Evolutionary conservation across 2,797 vertebrate species (phyloP), one percentile per base, ranked within the genome.

Genomic region (Syndactyla subalaris): DNA sequence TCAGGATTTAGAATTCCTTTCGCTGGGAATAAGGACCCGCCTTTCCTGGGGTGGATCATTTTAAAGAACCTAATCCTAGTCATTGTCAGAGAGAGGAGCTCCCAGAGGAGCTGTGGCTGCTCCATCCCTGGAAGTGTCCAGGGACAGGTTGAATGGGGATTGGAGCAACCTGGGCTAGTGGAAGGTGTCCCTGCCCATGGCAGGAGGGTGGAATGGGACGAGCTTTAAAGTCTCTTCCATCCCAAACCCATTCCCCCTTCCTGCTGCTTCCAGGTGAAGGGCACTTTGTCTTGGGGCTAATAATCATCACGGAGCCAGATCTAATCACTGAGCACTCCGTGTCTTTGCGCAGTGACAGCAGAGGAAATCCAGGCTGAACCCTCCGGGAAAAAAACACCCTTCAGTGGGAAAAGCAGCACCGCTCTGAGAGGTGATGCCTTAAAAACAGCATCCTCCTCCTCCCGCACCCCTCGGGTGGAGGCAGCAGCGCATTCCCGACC

Each of bases 181-280:
- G 34, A 54, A 90, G 13, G 4, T 66, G 34, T 46, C 15, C 30
- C 39, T 72, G 34, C 26, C 29, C 26, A 14, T 36, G 49, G 11
- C 32, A 54, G 3, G 5, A n/a, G 12, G 3, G 1, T 29, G 11
- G 39, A 66, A 61, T 0, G 0, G 61, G 39, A 54, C 48, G 22
- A 12, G 7, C 39, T 61, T 61, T 61, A 41, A 59, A 39, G 13
- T 43, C 16, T 12, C 34, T 48, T 66, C 32, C 52, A 54, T 43
- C 30, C 26, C 26, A 48, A 66, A 7, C 15, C 18, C 19, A 23
- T 29, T 51, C 6, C 11, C 39, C 20, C 15, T 83, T 76, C 52
- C n/a, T 49, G 43, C 22, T 63, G 9, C 63, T 92, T 55, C 45
- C 57, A 91, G 23, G 32, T 16, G n/a, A 80, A 85, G 83, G 8